These are phyloP conservation scores for Alfaro cultratus DNA, from an alignment of 2,797 vertebrate species.

Conservation along the genomic window DNA sequence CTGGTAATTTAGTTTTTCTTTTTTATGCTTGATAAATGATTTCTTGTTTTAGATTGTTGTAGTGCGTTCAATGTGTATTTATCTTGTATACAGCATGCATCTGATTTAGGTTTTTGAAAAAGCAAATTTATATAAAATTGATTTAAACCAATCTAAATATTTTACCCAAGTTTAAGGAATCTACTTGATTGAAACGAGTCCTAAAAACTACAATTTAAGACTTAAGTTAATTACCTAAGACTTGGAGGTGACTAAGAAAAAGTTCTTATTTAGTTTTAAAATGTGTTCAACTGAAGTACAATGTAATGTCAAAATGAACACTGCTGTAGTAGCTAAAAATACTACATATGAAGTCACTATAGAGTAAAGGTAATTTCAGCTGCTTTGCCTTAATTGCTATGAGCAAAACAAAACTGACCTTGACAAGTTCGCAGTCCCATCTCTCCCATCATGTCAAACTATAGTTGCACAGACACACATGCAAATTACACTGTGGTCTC, in stretches of 20 bases:
- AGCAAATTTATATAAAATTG: background rate
- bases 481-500: constrained; percentile 28
- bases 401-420: background rate
- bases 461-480: background rate
- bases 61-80: background rate
- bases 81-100: background rate
- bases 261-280: background rate
- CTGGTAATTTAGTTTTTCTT: background rate
- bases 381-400: background rate
- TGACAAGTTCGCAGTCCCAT: background rate
- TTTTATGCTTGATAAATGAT: background rate
- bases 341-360: background rate
- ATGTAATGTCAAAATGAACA: background rate
- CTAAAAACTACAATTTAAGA: background rate
- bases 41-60: background rate
- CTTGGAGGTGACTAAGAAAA: background rate
- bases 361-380: background rate
- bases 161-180: background rate
- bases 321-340: background rate
- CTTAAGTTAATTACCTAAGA: background rate
- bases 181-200: background rate
- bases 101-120: background rate
- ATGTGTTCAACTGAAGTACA: background rate
- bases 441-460: background rate
- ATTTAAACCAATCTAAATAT: background rate